Evolutionary conservation across 2,888 invertebrate genomes (phyloP).

Genomic region (Brachyopa scutellaris): DNA sequence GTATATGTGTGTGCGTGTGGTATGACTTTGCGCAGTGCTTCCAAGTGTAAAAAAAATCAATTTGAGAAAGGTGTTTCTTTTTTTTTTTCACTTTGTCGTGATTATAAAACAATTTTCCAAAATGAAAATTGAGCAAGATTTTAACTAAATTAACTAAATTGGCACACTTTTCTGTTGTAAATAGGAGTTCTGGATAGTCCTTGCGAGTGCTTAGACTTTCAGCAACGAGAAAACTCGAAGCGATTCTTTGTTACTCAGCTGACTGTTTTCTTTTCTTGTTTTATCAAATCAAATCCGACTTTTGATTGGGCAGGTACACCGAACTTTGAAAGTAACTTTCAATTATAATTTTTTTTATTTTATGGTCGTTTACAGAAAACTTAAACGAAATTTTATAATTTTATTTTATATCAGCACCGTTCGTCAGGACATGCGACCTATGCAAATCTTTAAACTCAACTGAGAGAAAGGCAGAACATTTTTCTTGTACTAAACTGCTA

Average conservation of each 20-base stretch:
- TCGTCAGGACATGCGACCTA: constrained; percentile 40
- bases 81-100: constrained; percentile 2
- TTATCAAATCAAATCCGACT: neutral
- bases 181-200: constrained; percentile 10
- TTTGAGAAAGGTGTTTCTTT: constrained; percentile 19
- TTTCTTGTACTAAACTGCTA: no score
- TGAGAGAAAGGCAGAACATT: constrained; percentile 27
- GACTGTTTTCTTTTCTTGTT: constrained; percentile 3
- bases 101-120: constrained; percentile 34
- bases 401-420: neutral
- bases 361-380: no score
- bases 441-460: constrained; percentile 60
- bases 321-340: neutral
- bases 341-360: neutral
- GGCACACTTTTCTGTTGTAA: constrained; percentile 41
- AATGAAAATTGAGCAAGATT: no score
- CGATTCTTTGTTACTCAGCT: constrained; percentile 24
- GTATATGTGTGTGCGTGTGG: constrained; percentile 10
- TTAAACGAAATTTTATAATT: no score
- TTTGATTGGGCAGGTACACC: neutral
- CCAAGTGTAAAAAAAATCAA: constrained; percentile 58
- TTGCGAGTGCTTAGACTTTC: constrained; percentile 27
- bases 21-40: constrained; percentile 56
- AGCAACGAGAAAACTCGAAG: constrained; percentile 53
- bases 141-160: constrained; percentile 14